Evolutionary conservation across 2,113 vertebrate species (phyloP), one percentile per base, ranked within the genome.

Genomic region (Ceyx melanurus): DNA sequence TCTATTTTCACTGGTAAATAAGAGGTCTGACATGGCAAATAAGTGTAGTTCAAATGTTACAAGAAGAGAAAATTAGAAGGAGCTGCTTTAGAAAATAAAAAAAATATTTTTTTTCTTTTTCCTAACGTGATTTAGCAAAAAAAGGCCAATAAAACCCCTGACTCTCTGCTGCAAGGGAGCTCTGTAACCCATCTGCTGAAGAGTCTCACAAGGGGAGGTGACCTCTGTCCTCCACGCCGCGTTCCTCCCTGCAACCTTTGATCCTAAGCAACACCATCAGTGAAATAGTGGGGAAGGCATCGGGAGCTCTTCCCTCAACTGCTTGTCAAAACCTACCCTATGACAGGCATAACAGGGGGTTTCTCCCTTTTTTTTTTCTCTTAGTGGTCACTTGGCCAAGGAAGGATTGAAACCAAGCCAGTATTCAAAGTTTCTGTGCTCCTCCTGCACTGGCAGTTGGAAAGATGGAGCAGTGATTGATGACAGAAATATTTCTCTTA

Each of bases 151-250:
- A 10, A 23, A 43, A 2, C 6, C 13, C 1, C 42, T 10, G 18
- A 15, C 13, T 7, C n/a, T 46, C 2, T 60, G 56, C 37, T 81
- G 50, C 7, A 28, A 48, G 80, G 19, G 19, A 86, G 57, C 70
- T 83, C 87, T 92, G 74, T 64, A 71, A 81, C 60, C 51, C 54
- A 68, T 66, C 70, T 86, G 37, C 87, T 90, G 83, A 83, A 42
- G 46, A 33, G 31, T 67, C 11, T 40, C 11, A 2, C 31, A 10
- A 62, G 14, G 62, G 48, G 53, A 56, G 29, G 35, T 3, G 3
- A 0, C 1, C 26, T 65, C 31, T 33, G 12, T 82, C 42, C 62
- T 67, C 10, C 5, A 8, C 15, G 7, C 20, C 7, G 5, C 62
- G 65, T 82, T 70, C 46, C 31, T 46, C 35, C 60, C 64, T 31